Evolutionary conservation across 2,888 invertebrate genomes (phyloP), one percentile per base, ranked within the genome.

Genomic region (Melanostoma mellinum): DNA sequence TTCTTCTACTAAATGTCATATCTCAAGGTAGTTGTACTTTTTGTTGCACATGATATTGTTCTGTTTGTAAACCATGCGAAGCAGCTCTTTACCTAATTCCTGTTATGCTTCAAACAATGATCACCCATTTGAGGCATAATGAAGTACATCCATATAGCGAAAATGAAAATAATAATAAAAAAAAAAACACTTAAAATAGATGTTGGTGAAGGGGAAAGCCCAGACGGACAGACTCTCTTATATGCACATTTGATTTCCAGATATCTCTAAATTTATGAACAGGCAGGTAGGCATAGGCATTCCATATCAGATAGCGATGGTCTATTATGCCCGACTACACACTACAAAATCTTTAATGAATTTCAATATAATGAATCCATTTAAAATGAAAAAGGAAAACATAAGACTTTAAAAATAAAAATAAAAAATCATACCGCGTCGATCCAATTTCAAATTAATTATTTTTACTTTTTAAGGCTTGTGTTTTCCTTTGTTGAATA

Each of bases 181-280:
- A 48, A 9, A 48, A 30, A n/a, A 61, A 48, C 60, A 32, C 50
- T 68, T 32, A 33, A 75, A 80, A 63, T 55, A 35, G 35, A 77
- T 55, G 60, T 71, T 30, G 61, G 81, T 77, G 81, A 81, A 77
- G 71, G 81, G 81, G 81, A 81, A 81, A 81, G 80, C 71, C 48
- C 42, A 67, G 44, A 42, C 1, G 4, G 9, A n/a, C 9, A 5
- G 32, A 3, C 33, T 33, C 56, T 53, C 52, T 53, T 40, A 6
- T 61, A 46, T 61, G 69, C 35, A 52, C 75, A 65, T 65, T 75
- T 56, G 65, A 75, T 81, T 55, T 48, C 56, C 56, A 77, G 81
- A 77, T 82, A 82, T 77, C 56, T 63, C 68, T 72, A 73, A 68
- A 77, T 77, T 82, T 82, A 82, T 82, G 81, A 77, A 8, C 48